These are phyloP conservation scores for Axea sp. DNA, from an alignment of 2,888 invertebrate species.

Conservation along the genomic window DNA sequence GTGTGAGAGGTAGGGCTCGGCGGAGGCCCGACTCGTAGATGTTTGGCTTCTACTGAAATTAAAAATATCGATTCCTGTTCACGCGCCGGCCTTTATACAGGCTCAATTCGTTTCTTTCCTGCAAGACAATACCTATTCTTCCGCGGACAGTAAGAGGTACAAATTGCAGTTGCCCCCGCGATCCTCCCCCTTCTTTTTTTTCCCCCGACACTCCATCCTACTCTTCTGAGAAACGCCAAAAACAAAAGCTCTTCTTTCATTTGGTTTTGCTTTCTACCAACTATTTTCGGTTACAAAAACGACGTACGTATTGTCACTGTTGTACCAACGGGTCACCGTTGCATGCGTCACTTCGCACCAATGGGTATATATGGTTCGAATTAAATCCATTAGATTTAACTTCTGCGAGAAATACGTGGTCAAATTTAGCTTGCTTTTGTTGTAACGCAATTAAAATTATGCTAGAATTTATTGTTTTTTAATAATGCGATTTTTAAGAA, in stretches of 20 bases:
- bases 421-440: no score
- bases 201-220: conserved; percentile 33
- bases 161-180: conserved; percentile 77
- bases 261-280: conserved; percentile 72
- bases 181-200: conserved; percentile 54
- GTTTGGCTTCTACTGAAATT: conserved; percentile 79
- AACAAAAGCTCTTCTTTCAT: conserved; percentile 80
- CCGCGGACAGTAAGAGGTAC: conserved; percentile 79
- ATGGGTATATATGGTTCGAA: no score
- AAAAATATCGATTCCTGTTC: conserved; percentile 79
- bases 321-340: conserved; percentile 31
- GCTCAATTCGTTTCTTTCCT: conserved; percentile 78
- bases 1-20: conserved; percentile 17
- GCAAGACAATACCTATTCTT: conserved; percentile 79
- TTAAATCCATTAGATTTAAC: no score
- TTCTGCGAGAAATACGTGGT: no score
- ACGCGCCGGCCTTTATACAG: conserved; percentile 76
- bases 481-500: no score
- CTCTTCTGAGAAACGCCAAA: conserved; percentile 73
- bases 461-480: no score
- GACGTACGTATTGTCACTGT: conserved; percentile 56
- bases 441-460: no score
- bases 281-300: conserved; percentile 49
- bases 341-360: conserved; percentile 27
- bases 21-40: conserved; percentile 68